Base-by-base conservation (phyloP, 2,888 invertebrate species). In the Schizotus pectinicornis region DNA sequence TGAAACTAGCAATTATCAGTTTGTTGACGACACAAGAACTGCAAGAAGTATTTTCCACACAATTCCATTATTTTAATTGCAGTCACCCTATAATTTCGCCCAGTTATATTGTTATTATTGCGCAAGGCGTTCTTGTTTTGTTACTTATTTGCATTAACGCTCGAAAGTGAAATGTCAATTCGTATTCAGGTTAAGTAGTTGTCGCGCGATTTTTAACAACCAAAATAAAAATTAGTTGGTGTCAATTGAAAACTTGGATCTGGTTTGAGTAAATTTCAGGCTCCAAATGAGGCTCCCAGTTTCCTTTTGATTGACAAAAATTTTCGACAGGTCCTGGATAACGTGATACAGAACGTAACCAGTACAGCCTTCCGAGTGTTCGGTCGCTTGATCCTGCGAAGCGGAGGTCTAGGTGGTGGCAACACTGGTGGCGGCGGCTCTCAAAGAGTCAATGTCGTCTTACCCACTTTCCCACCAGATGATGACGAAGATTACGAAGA, bases 311-410 rank as follows among this genome's bases (percentile, higher is more conserved):
- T 22, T 22, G 5, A 22, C 22, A 22, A 22, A 48, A 51, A 49
- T 75, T 78, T 78, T 79, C 56, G 47, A 69, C 82, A 86, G 90
- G 87, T 89, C 76, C 82, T 91, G 82, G 90, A 90, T 83, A 84
- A 86, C 80, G 89, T 88, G 79, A 87, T 91, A 79, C 90, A 90
- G 83, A 84, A 86, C 80, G 84, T 91, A 76, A 87, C 88, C 64
- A 84, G 87, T 77, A 83, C 85, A 78, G 81, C 92, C 73, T 86
- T 93, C 80, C 86, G 89, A 74, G 84, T 88, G 62, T 85, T 93
- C 74, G 92, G 92, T 43, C 88, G 92, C 36, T 83, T 88, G 59
- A 81, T 93, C 67, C 83, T 91, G 64, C 83, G 86, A 63, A 75
- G 73, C 59, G 83, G 84, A 60, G 84, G 86, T 74, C 81, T 88